Base-by-base conservation (phyloP, 2,888 invertebrate species). In the Papilio elwesi region DNA sequence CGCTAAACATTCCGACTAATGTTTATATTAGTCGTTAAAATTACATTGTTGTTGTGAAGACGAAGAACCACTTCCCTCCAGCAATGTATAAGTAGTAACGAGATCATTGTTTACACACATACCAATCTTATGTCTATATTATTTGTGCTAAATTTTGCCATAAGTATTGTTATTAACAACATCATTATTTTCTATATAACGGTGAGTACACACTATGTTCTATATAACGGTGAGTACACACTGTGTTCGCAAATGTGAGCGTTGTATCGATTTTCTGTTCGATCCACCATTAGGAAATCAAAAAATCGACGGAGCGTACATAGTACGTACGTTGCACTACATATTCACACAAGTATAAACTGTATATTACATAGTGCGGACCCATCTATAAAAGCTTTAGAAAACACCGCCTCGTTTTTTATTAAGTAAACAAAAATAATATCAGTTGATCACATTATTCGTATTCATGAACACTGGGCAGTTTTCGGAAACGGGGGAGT, bases 1-100 rank as follows among this genome's bases (percentile, higher is more conserved):
- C 43, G 59, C 59, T 62, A 15, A 15, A 62, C 43, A 62, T 62
- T 62, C 59, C 59, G 59, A 62, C 59, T 38, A 15, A 62, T 62
- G 9, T n/a, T 38, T 13, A 36, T 55, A 38, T 38, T 13, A 38
- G 59, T 62, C 59, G 59, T 62, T 62, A 62, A 62, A 62, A 43
- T 62, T 5, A 62, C 43, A 43, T n/a, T 59, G 9, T 43, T 7
- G 36, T 55, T 52, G 43, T 6, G 26, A 55, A 12, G 15, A 43
- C 10, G 36, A 59, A n/a, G 12, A 51, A 43, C 43, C 43, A 62
- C 15, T 62, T 62, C 59, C 59, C 38, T 62, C 59, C 59, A 62
- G 59, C 59, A 62, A 59, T 8, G 15, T 62, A 62, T 62, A 62
- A 62, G 43, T 43, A 43, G 43, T 59, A 59, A 62, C 43, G 15